phyloP scores from a whole-genome alignment of 2,797 vertebrate species.

The Phyllotis vaccarum region DNA sequence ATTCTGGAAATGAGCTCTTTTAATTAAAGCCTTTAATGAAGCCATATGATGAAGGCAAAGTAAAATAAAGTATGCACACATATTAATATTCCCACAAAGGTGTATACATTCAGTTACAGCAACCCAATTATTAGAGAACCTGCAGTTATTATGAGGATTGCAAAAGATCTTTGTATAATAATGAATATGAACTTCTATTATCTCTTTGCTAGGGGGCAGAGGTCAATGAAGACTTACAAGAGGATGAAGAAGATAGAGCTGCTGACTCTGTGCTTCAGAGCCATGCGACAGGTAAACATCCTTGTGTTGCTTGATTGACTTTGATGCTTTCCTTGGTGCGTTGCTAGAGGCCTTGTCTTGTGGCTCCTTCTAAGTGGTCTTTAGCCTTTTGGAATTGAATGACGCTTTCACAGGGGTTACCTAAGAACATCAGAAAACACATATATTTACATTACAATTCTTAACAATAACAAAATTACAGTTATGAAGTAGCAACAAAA shows the following conservation, averaged over 20 bases:
- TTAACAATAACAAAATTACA: background rate
- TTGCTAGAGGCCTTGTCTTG: background rate
- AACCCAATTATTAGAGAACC: background rate
- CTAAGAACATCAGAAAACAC: background rate
- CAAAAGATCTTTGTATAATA: background rate
- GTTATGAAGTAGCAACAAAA: too few species aligned
- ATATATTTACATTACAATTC: background rate
- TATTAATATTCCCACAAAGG: background rate
- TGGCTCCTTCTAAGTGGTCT: background rate
- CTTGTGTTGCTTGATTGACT: conserved; percentile 47
- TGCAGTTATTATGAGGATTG: background rate
- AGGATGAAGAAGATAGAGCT: conserved; percentile 89
- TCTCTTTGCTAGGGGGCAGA: conserved; percentile 88
- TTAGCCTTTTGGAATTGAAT: too few species aligned
- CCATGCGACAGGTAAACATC: conserved; percentile 92
- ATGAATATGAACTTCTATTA: conserved; percentile 69
- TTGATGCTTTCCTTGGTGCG: background rate
- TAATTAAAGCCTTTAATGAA: conserved; percentile 70
- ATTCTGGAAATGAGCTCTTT: conserved; percentile 74
- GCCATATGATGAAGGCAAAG: background rate
- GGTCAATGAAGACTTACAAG: conserved; percentile 89
- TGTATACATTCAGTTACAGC: background rate
- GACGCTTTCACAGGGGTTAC: background rate
- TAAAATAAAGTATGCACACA: background rate
- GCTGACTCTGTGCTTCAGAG: conserved; percentile 91